phyloP scores from a whole-genome alignment of 2,113 vertebrate genomes.

The Alaudala cheleensis region DNA sequence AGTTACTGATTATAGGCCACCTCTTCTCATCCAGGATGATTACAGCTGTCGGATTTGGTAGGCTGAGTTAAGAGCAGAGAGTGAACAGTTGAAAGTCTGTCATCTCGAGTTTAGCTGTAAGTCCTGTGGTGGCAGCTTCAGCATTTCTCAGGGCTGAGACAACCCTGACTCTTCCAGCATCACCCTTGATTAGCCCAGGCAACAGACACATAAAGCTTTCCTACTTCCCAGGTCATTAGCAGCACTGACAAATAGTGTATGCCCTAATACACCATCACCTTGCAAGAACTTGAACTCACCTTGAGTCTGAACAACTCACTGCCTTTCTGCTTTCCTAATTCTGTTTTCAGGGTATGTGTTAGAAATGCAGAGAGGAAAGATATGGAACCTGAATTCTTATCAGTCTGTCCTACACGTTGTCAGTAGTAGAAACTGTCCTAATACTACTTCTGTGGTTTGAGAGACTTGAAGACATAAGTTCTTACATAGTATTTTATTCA shows the following conservation, averaged over 20 bases:
- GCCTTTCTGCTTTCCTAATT: background rate
- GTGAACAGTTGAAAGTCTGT: background rate
- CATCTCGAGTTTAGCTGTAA: background rate
- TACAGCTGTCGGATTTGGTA: background rate
- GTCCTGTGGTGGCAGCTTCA: background rate
- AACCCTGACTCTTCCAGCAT: background rate
- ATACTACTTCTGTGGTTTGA: background rate
- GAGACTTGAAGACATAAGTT: background rate
- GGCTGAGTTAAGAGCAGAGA: background rate
- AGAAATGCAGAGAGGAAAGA: background rate
- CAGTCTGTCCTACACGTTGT: background rate
- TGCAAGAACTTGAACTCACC: background rate
- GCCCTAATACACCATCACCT: background rate
- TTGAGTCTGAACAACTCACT: background rate
- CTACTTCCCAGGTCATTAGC: background rate
- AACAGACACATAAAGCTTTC: background rate
- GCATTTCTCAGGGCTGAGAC: background rate
- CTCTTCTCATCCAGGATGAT: background rate
- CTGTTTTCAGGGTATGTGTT: background rate
- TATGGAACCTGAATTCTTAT: background rate
- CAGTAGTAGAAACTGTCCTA: background rate
- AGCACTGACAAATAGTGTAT: background rate
- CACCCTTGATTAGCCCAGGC: background rate
- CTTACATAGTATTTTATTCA: background rate
- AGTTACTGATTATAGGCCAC: background rate